Evolutionary conservation across 2,888 invertebrate species (phyloP).

Genomic region (Pristionchus exspectatus): DNA sequence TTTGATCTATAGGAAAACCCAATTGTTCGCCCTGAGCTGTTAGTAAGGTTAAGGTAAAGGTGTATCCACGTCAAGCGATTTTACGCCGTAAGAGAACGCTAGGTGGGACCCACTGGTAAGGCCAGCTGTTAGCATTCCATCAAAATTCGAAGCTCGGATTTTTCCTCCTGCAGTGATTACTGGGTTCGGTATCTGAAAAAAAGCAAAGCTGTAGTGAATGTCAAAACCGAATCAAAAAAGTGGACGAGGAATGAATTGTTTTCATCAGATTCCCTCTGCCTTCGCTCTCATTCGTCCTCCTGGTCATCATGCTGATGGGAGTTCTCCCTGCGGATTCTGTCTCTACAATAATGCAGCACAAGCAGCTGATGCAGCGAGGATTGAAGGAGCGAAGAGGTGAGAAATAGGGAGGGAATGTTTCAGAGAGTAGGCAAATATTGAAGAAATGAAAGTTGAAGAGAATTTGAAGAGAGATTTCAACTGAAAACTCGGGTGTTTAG

Average conservation of each 20-base stretch:
- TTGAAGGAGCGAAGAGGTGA: slow-evolving; percentile 63
- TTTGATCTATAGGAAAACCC: background rate
- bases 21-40: background rate
- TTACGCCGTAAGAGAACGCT: no score
- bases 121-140: no score
- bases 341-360: slow-evolving; percentile 98
- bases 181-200: background rate
- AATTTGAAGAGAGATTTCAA: background rate
- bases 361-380: slow-evolving; percentile 84
- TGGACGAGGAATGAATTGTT: no score
- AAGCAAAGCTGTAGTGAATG: background rate
- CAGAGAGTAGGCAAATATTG: background rate
- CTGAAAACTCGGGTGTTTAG: background rate
- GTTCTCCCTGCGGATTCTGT: slow-evolving; percentile 88
- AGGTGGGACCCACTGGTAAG: no score
- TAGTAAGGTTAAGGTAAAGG: no score
- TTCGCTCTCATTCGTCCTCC: slow-evolving; percentile 85
- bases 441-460: no score
- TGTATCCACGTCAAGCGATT: no score
- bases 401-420: background rate
- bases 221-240: background rate
- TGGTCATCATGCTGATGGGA: slow-evolving; percentile 90
- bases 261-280: slow-evolving; percentile 62
- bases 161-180: background rate
- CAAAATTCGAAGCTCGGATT: no score